Conservation (phyloP, 2,797 vertebrate genomes). For the Iguana delicatissima region DNA sequence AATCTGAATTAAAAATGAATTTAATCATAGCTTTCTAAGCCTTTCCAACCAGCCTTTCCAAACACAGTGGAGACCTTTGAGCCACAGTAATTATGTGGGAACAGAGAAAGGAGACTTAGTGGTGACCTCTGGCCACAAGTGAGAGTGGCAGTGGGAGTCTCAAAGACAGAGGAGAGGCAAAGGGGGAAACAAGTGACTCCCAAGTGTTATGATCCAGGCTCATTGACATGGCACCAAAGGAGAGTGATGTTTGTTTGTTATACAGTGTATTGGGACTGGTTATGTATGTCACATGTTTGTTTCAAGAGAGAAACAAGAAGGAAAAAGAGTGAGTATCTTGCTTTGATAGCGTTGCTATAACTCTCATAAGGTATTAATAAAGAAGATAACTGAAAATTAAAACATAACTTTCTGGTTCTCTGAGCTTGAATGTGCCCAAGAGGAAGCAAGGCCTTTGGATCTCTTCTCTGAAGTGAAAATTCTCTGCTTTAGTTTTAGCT, state of each 20-base stretch:
- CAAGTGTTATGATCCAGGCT: background rate
- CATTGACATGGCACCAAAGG: background rate
- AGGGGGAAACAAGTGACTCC: background rate
- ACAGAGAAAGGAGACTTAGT: background rate
- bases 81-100: background rate
- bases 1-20: background rate
- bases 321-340: background rate
- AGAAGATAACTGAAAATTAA: background rate
- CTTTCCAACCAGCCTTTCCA: background rate
- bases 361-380: too few species aligned
- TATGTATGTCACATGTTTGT: background rate
- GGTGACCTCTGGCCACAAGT: too few species aligned
- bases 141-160: background rate
- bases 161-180: background rate
- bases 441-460: background rate
- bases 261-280: background rate
- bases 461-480: background rate
- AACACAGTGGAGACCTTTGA: background rate
- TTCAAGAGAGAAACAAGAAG: background rate
- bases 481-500: slow-evolving; percentile 18
- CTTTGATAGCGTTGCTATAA: background rate
- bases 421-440: background rate
- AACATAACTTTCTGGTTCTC: background rate
- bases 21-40: background rate
- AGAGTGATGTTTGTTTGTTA: background rate